These are phyloP conservation scores for Pagrus major DNA, from an alignment of 2,113 vertebrate species.

Conservation along the genomic window DNA sequence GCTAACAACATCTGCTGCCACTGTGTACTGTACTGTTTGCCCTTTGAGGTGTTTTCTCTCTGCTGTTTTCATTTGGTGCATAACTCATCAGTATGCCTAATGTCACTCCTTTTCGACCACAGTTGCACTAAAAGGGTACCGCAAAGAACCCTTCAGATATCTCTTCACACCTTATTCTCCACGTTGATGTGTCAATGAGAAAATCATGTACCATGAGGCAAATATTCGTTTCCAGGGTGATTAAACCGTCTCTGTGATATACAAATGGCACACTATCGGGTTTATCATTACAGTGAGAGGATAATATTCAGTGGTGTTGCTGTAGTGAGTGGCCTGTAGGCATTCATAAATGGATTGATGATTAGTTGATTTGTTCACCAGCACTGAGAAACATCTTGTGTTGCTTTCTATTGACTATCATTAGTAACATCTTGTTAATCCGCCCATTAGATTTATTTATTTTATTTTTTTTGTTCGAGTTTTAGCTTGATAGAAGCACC, in stretches of 20 bases:
- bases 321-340: neutral
- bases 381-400: neutral
- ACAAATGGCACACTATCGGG: neutral
- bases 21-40: constrained; percentile 41
- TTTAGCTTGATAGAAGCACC: neutral
- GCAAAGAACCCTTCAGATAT: constrained; percentile 7
- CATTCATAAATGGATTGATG: neutral
- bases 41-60: constrained; percentile 37
- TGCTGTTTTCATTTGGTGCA: constrained; percentile 13
- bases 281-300: neutral
- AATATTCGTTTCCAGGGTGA: constrained; percentile 7
- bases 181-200: neutral
- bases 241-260: constrained; percentile 4
- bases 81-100: constrained; percentile 28
- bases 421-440: neutral
- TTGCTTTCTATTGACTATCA: neutral
- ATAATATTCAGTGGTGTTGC: neutral
- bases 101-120: constrained; percentile 1
- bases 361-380: constrained; percentile 10
- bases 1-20: constrained; percentile 50
- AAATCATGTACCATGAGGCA: constrained; percentile 14
- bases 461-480: neutral
- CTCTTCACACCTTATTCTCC: constrained; percentile 18
- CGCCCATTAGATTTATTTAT: neutral
- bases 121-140: neutral